A percentile compares a stretch with the other conserved stretches of the same genome.
These are phyloP conservation scores for Bicyclus anynana DNA, from an alignment of 1,140 invertebrate genomes.

Conservation along the genomic window DNA sequence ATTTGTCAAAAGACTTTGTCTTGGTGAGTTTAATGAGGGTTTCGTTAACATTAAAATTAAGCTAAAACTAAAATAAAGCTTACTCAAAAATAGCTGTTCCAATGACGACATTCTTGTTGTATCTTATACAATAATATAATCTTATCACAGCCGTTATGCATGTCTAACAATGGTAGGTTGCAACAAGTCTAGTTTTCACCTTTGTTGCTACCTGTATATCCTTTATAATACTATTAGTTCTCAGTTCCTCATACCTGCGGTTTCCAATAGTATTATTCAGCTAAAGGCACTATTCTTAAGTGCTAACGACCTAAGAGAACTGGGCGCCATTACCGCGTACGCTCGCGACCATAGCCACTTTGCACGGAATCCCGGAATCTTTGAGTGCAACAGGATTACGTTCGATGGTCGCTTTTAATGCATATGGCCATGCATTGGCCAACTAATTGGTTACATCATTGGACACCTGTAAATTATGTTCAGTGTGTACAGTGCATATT, in stretches of 20 bases:
- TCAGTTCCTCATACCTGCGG: constrained; percentile 23
- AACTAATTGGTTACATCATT: background rate
- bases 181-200: background rate
- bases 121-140: no score
- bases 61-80: no score
- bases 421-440: background rate
- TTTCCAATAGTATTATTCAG: constrained; percentile 19
- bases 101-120: no score
- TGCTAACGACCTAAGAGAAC: constrained; percentile 20
- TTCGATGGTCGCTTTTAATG: background rate
- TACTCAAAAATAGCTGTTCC: no score
- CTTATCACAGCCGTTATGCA: no score
- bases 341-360: constrained; percentile 7
- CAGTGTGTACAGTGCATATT: background rate
- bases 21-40: no score
- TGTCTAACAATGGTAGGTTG: no score
- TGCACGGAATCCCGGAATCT: constrained; percentile 2
- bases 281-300: constrained; percentile 19
- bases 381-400: background rate
- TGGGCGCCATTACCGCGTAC: constrained; percentile 9
- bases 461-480: no score
- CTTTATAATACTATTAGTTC: constrained; percentile 12
- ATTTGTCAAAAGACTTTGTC: no score
- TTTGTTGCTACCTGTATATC: background rate
- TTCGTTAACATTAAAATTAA: no score